These are phyloP conservation scores for Kuschelorhynchus macadamiae DNA, from an alignment of 2,888 invertebrate species.

Conservation along the genomic window DNA sequence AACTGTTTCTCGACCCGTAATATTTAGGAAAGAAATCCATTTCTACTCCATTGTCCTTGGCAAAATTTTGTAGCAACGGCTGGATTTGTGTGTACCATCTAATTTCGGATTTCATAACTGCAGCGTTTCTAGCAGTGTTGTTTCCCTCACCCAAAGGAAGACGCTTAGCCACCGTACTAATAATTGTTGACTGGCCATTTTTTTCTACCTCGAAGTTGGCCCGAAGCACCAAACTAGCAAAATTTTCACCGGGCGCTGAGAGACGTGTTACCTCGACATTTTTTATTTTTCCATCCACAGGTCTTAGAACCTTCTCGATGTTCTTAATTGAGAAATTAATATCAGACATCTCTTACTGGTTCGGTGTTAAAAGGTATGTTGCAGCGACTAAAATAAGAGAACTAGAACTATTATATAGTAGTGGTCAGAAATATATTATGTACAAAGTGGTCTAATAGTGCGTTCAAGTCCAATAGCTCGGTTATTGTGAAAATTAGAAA, in stretches of 20 bases:
- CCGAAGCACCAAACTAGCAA: slow-evolving; percentile 41
- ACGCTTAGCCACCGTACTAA: slow-evolving; percentile 42
- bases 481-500: no score
- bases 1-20: slow-evolving; percentile 42
- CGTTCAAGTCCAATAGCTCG: no score
- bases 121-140: slow-evolving; percentile 8
- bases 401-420: no score
- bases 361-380: no score
- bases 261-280: slow-evolving; percentile 33
- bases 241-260: slow-evolving; percentile 48
- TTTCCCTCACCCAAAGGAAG: slow-evolving; percentile 16
- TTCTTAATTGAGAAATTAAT: slow-evolving; percentile 24
- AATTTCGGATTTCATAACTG: slow-evolving; percentile 38
- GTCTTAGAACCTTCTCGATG: slow-evolving; percentile 19
- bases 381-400: no score
- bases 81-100: slow-evolving; percentile 40
- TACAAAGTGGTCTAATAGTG: no score
- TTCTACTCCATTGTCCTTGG: slow-evolving; percentile 30
- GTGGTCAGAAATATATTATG: no score
- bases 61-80: slow-evolving; percentile 38
- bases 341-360: slow-evolving; percentile 9
- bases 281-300: slow-evolving; percentile 11
- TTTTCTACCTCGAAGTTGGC: slow-evolving; percentile 42
- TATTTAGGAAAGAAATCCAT: slow-evolving; percentile 33
- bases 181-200: slow-evolving; percentile 38